Percentiles rank a stretch among this genome's conserved stretches.
Conservation (phyloP, 2,888 invertebrate species). For the Patella ulyssiponensis region DNA sequence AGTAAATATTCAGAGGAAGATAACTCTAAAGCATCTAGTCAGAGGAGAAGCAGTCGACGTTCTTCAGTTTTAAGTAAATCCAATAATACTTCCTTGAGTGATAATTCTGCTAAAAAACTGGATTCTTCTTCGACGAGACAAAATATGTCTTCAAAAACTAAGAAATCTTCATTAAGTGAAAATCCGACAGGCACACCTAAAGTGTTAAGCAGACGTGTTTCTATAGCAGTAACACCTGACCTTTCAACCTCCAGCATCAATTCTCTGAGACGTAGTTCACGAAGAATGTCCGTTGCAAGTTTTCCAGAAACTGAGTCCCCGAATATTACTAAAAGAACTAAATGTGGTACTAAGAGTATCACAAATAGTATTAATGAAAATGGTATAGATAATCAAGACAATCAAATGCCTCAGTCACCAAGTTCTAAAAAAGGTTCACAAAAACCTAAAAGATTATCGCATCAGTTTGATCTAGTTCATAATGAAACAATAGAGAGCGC, state of each 20-base stretch:
- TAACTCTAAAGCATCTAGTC: neutral
- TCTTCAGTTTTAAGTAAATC: neutral
- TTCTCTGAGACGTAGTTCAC: conserved; percentile 4
- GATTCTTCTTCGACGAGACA: too few relatives aligned
- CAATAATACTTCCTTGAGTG: neutral
- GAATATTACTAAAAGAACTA: conserved; percentile 7
- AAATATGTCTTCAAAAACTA: too few relatives aligned
- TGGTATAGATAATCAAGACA: neutral
- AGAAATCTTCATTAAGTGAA: too few relatives aligned
- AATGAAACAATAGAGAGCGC: conserved; percentile 38
- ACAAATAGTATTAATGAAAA: too few relatives aligned
- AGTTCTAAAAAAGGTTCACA: neutral
- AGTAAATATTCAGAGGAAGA: neutral
- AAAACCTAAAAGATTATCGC: neutral
- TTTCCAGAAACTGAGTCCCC: neutral
- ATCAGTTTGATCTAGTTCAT: conserved; percentile 2
- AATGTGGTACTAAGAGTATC: neutral
- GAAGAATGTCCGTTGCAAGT: conserved; percentile 18
- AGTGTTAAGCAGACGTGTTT: neutral
- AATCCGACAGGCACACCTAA: too few relatives aligned
- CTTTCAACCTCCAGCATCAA: neutral
- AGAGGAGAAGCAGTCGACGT: neutral
- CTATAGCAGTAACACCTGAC: conserved; percentile 2
- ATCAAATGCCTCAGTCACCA: neutral
- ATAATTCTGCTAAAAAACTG: too few relatives aligned